A percentile compares a stretch with the other conserved stretches of the same genome.
Evolutionary conservation across 1,140 invertebrate species (phyloP).

Genomic region (Lethrus apterus): DNA sequence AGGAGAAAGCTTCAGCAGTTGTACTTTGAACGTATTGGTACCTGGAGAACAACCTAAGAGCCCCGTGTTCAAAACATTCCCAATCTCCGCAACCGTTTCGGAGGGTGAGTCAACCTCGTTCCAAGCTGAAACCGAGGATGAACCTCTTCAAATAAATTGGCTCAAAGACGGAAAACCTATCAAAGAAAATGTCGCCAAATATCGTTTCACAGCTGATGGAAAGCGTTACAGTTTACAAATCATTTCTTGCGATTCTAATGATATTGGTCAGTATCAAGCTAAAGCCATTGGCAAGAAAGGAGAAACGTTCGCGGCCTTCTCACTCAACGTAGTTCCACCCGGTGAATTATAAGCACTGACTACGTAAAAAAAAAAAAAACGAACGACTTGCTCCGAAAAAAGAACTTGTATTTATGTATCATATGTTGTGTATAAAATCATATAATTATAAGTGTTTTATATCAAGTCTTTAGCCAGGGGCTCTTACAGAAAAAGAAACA

Average conservation of each 20-base stretch:
- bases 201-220: slow-evolving; percentile 73
- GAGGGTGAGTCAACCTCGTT: slow-evolving; percentile 77
- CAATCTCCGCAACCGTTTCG: slow-evolving; percentile 75
- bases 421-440: slow-evolving; percentile 32
- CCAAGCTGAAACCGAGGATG: slow-evolving; percentile 65
- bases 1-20: slow-evolving; percentile 88
- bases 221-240: slow-evolving; percentile 72
- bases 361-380: slow-evolving; percentile 19
- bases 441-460: slow-evolving; percentile 34
- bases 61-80: slow-evolving; percentile 83
- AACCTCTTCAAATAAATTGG: slow-evolving; percentile 64
- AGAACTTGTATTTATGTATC: slow-evolving; percentile 26
- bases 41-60: slow-evolving; percentile 78
- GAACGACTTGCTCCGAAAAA: slow-evolving; percentile 35
- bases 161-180: slow-evolving; percentile 84
- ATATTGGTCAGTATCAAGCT: slow-evolving; percentile 85
- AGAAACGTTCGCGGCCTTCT: slow-evolving; percentile 75
- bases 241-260: slow-evolving; percentile 63
- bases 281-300: slow-evolving; percentile 79
- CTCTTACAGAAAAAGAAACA: slow-evolving; percentile 3
- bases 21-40: slow-evolving; percentile 76
- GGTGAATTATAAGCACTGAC: slow-evolving; percentile 33
- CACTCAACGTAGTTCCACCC: slow-evolving; percentile 63
- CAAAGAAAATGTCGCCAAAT: slow-evolving; percentile 60
- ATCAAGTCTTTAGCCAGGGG: slow-evolving; percentile 16